phyloP scores from a whole-genome alignment of 2,113 vertebrate genomes.

The Perccottus glenii region DNA sequence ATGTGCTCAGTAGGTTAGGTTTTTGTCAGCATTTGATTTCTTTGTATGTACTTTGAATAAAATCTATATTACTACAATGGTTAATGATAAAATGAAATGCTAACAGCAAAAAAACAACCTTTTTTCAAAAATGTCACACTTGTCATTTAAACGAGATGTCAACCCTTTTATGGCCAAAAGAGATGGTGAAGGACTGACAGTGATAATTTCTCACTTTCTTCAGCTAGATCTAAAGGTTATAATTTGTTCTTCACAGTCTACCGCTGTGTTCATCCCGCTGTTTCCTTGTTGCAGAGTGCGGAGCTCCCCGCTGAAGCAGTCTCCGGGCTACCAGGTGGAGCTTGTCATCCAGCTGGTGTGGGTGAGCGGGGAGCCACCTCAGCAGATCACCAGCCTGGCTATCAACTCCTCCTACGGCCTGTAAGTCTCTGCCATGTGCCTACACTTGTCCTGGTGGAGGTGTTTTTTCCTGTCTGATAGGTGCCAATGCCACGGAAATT shows the following conservation, averaged over 20 bases:
- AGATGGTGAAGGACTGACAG: too few species aligned
- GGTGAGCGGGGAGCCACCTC: slow-evolving; percentile 98
- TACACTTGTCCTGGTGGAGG: not conserved
- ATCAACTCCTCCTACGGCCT: slow-evolving; percentile 94
- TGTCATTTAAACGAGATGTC: too few species aligned
- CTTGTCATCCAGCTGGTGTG: slow-evolving; percentile 95
- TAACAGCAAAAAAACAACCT: too few species aligned
- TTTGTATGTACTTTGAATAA: too few species aligned
- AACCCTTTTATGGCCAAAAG: too few species aligned
- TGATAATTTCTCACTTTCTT: too few species aligned
- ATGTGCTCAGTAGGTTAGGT: too few species aligned
- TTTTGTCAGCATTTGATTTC: too few species aligned
- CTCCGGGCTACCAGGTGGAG: slow-evolving; percentile 94
- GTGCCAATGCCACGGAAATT: too few species aligned
- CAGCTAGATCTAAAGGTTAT: slow-evolving; percentile 16
- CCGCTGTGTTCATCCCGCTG: slow-evolving; percentile 9
- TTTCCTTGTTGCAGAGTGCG: slow-evolving; percentile 84
- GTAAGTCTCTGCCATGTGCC: slow-evolving; percentile 78
- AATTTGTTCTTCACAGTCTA: slow-evolving; percentile 23
- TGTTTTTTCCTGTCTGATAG: not conserved
- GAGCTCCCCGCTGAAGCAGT: slow-evolving; percentile 92
- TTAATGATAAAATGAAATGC: too few species aligned
- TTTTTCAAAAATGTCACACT: too few species aligned
- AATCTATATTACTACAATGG: too few species aligned
- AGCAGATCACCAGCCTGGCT: slow-evolving; percentile 94